These are phyloP conservation scores for Cactoblastis cactorum DNA, from an alignment of 2,888 invertebrate genomes.

Conservation along the genomic window DNA sequence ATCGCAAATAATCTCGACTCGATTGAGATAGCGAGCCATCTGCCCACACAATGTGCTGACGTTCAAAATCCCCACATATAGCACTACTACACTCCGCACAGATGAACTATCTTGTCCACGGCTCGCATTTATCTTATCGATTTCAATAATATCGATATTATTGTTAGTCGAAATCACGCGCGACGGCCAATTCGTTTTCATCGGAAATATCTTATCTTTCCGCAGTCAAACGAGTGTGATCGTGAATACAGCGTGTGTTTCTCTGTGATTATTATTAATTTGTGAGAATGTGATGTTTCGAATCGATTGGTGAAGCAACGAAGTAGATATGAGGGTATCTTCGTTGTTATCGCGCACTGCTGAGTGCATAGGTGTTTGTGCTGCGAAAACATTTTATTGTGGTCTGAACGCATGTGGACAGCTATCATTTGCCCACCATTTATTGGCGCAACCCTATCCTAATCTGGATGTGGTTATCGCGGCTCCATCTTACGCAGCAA, in stretches of 20 bases:
- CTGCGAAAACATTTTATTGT: conserved; percentile 54
- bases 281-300: conserved; percentile 6
- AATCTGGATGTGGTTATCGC: conserved; percentile 56
- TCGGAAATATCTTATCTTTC: conserved; percentile 48
- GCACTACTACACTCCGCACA: conserved; percentile 39
- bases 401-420: conserved; percentile 50
- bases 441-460: conserved; percentile 57
- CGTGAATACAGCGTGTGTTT: conserved; percentile 25
- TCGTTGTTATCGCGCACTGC: conserved; percentile 47
- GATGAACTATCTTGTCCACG: conserved; percentile 43
- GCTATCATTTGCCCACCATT: conserved; percentile 45
- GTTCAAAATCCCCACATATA: conserved; percentile 23
- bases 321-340: conserved; percentile 31
- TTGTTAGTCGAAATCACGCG: conserved; percentile 57
- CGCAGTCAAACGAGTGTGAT: conserved; percentile 39
- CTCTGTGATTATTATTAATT: conserved; percentile 15
- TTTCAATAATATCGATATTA: conserved; percentile 47
- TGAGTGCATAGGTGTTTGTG: conserved; percentile 55
- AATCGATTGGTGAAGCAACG: not conserved
- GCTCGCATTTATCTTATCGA: conserved; percentile 55
- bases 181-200: conserved; percentile 43
- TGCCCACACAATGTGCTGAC: conserved; percentile 36
- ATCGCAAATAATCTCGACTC: conserved; percentile 22
- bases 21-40: conserved; percentile 41
- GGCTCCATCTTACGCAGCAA: conserved; percentile 50